Evolutionary conservation across 2,797 vertebrate species (phyloP), one percentile per base, ranked within the genome.

Genomic region (Orientallactaga sibirica): DNA sequence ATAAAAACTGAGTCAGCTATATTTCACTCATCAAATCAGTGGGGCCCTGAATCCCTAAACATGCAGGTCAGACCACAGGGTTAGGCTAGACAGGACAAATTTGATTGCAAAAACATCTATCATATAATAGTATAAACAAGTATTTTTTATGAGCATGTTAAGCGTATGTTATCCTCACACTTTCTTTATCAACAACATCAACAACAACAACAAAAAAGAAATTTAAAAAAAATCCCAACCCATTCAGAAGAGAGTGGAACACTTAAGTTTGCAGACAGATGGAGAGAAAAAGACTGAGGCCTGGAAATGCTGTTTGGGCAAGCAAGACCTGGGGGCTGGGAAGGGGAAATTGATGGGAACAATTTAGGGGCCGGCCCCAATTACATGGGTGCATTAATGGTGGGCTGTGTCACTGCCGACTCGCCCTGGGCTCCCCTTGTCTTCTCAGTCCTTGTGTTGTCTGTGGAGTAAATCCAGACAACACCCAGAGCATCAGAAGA

Each of bases 11-110:
- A 92, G 80, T 80, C 76, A 75, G 48, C 74, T 68, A 0, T 61
- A 37, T 90, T 62, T 94, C 84, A 55, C 55, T 25, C 93, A 64
- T n/a, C 37, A 52, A 73, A 68, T 78, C 83, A 64, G 0, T 58
- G 76, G 52, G 22, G 74, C 55, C 14, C 25, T 70, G 73, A 37
- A 79, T 58, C 58, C 37, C 14, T 58, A 64, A 37, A 66, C 75
- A 77, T 62, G 27, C 55, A 67, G 71, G 77, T 48, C 70, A 61
- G 66, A 43, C 68, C 87, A 29, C 48, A 75, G 81, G 62, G 71
- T 66, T 66, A 64, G 73, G 33, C 12, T 43, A n/a, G 58, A 24
- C 27, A 55, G 92, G 58, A 22, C 29, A 9, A 1, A 16, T 68
- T 67, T 41, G 70, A 84, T 58, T 48, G 8, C 33, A 62, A 88